Evolutionary conservation across 2,113 vertebrate genomes (phyloP).

Genomic region (Oreochromis niloticus): DNA sequence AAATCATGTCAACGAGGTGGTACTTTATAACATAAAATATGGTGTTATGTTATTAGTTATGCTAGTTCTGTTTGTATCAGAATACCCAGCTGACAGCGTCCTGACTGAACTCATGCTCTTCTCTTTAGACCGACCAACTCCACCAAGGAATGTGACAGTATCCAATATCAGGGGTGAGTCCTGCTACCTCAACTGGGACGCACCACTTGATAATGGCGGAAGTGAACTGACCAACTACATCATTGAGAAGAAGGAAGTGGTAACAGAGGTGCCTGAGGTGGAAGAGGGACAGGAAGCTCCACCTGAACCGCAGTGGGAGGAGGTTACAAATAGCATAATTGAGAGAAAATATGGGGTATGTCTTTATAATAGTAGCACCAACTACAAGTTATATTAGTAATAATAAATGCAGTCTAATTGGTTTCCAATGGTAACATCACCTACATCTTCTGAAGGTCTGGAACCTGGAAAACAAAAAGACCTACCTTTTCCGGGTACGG

Average conservation of each 20-base stretch:
- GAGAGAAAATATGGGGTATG: conserved; percentile 87
- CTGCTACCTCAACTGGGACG: conserved; percentile 88
- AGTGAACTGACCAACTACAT: conserved; percentile 96
- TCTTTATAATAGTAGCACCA: not conserved
- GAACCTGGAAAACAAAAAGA: conserved; percentile 85
- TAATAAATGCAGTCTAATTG: not conserved
- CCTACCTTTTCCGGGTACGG: conserved; percentile 86
- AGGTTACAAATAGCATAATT: conserved; percentile 82
- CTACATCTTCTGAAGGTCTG: conserved; percentile 75
- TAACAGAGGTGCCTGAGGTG: conserved; percentile 38
- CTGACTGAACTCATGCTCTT: not conserved
- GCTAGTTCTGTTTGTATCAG: not conserved
- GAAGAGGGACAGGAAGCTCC: conserved; percentile 54
- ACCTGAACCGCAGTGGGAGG: conserved; percentile 84
- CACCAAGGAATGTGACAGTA: conserved; percentile 87
- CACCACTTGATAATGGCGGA: conserved; percentile 88
- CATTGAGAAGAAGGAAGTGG: conserved; percentile 82
- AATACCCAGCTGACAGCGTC: not conserved
- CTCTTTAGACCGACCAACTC: conserved; percentile 85
- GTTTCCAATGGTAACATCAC: not conserved
- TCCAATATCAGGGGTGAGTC: conserved; percentile 89
- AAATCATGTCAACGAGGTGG: not conserved
- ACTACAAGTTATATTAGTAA: not conserved
- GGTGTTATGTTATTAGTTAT: not conserved
- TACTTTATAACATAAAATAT: not conserved